These are phyloP conservation scores for Myotis daubentonii DNA, from an alignment of 2,797 vertebrate species.

Conservation along the genomic window DNA sequence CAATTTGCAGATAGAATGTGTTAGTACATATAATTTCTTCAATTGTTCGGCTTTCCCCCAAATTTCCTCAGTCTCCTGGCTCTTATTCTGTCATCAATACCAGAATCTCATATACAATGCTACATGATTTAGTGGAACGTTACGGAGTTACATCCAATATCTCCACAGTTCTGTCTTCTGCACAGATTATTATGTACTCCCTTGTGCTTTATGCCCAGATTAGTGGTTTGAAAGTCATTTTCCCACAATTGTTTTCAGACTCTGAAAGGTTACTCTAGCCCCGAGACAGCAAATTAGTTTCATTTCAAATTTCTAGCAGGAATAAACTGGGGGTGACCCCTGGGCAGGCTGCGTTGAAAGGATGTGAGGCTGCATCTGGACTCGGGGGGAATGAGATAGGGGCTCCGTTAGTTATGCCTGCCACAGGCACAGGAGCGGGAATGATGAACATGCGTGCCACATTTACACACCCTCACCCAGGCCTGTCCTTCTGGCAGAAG, in stretches of 20 bases:
- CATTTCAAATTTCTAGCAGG: neutral
- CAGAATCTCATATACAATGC: neutral
- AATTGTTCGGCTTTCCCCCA: neutral
- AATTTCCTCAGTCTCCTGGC: neutral
- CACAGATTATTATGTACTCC: neutral
- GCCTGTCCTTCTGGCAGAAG: neutral
- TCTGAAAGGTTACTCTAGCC: neutral
- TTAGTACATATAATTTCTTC: neutral
- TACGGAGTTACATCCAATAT: rapidly evolving
- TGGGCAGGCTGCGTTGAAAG: neutral
- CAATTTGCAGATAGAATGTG: neutral
- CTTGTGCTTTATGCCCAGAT: neutral
- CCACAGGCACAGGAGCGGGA: neutral
- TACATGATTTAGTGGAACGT: neutral
- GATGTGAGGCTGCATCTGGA: neutral
- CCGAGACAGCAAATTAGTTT: neutral
- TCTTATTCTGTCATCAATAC: neutral
- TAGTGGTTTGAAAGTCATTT: neutral
- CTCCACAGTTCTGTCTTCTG: neutral
- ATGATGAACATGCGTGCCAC: rapidly evolving
- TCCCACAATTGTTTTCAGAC: neutral
- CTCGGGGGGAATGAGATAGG: rapidly evolving
- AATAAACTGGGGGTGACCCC: neutral
- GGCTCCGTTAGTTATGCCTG: constrained; percentile 4
- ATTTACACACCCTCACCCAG: neutral